Percentiles rank a stretch among this genome's conserved stretches.
phyloP scores from a whole-genome alignment of 2,113 vertebrate species.

The Archocentrus centrarchus region DNA sequence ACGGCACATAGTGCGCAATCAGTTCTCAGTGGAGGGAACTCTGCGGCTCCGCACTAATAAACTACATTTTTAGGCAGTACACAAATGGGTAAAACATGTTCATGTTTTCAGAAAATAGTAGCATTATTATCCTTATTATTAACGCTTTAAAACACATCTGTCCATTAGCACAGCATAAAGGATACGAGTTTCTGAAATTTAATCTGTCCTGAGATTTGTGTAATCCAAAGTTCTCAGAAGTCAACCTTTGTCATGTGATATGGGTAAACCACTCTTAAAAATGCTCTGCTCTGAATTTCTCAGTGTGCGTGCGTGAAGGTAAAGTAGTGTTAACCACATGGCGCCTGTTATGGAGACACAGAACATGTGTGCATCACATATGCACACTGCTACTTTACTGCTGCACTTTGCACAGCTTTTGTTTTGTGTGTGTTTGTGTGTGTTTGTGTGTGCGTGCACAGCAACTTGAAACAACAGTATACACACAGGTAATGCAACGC shows the following conservation, averaged over 20 bases:
- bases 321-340: slow-evolving; percentile 42
- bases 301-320: not conserved
- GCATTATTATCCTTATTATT: not conserved
- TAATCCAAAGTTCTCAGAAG: slow-evolving; percentile 12
- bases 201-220: not conserved
- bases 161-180: not conserved
- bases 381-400: not conserved
- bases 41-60: not conserved
- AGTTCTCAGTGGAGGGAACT: slow-evolving; percentile 20
- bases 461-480: not conserved
- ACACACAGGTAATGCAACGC: not conserved
- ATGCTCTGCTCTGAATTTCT: not conserved
- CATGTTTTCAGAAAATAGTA: not conserved
- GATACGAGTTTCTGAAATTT: not conserved
- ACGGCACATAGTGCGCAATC: slow-evolving; percentile 34
- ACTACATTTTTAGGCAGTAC: not conserved
- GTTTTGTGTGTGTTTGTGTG: not conserved
- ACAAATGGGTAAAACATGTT: not conserved
- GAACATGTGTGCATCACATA: not conserved
- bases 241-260: not conserved
- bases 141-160: not conserved
- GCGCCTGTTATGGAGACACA: fast-evolving
- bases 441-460: not conserved
- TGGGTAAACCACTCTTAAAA: not conserved
- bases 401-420: not conserved